These are phyloP conservation scores for Catocala sponsa DNA, from an alignment of 2,888 invertebrate genomes.

Conservation along the genomic window DNA sequence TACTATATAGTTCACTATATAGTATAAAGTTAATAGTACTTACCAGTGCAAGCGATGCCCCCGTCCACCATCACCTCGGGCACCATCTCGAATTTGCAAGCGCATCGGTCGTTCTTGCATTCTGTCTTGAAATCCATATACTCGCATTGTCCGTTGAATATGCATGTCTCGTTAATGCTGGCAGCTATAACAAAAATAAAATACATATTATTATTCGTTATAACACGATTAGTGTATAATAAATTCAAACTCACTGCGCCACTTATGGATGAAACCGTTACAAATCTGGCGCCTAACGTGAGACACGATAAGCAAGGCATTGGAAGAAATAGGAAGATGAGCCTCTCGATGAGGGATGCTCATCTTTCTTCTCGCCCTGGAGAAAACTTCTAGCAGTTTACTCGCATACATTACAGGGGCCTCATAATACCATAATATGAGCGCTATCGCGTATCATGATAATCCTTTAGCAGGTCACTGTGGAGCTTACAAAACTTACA, in stretches of 20 bases:
- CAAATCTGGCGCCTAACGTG: too few species aligned
- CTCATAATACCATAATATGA: too few species aligned
- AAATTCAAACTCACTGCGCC: too few species aligned
- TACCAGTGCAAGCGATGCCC: conserved; percentile 92
- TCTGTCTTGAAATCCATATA: conserved; percentile 91
- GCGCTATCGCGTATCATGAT: conserved; percentile 11
- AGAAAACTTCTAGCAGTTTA: too few species aligned
- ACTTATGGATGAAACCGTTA: too few species aligned
- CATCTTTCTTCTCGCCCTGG: too few species aligned
- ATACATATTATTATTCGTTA: neutral
- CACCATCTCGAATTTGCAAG: conserved; percentile 93
- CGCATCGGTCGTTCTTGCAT: conserved; percentile 93
- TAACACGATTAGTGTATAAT: neutral
- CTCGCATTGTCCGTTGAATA: conserved; percentile 95
- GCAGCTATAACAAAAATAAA: conserved; percentile 88
- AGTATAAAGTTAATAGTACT: conserved; percentile 62
- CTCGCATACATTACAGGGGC: too few species aligned
- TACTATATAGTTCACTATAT: too few species aligned
- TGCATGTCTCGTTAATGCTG: conserved; percentile 93
- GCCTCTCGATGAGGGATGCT: too few species aligned
- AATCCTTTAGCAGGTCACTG: conserved; percentile 14
- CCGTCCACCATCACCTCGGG: conserved; percentile 92
- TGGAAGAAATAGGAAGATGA: too few species aligned
- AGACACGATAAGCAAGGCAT: too few species aligned
- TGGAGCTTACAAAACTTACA: conserved; percentile 32